Percentiles rank a stretch among this genome's conserved stretches.
phyloP scores from a whole-genome alignment of 1,140 invertebrate genomes.

The Pogonomyrmex barbatus region DNA sequence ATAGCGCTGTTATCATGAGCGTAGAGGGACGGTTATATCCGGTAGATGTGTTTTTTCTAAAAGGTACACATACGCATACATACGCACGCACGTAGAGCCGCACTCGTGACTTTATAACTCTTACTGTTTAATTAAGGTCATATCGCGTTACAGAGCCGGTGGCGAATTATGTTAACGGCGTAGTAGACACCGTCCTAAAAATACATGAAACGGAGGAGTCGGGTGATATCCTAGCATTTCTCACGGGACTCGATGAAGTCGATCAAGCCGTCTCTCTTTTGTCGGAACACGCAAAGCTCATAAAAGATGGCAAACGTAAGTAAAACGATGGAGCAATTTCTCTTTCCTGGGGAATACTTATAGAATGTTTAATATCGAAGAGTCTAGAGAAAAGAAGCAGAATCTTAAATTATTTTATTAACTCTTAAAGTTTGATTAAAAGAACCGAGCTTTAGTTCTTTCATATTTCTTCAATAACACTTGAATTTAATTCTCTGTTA shows the following conservation, averaged over 20 bases:
- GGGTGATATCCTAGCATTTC: conserved; percentile 97
- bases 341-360: background rate
- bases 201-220: conserved; percentile 93
- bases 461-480: background rate
- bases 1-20: conserved; percentile 93
- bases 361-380: background rate
- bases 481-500: background rate
- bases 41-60: conserved; percentile 94
- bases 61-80: conserved; percentile 85
- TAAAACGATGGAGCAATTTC: conserved; percentile 62
- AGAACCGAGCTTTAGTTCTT: background rate
- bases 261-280: conserved; percentile 90
- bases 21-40: conserved; percentile 96
- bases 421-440: background rate
- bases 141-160: conserved; percentile 90
- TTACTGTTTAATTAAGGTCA: conserved; percentile 17
- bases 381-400: background rate
- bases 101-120: background rate
- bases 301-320: conserved; percentile 85
- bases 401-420: background rate
- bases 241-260: conserved; percentile 98
- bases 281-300: conserved; percentile 88
- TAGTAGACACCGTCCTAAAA: conserved; percentile 95
- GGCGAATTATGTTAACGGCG: conserved; percentile 95
- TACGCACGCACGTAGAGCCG: background rate